phyloP scores from a whole-genome alignment of 2,888 invertebrate genomes.

The Agonum fuliginosum region DNA sequence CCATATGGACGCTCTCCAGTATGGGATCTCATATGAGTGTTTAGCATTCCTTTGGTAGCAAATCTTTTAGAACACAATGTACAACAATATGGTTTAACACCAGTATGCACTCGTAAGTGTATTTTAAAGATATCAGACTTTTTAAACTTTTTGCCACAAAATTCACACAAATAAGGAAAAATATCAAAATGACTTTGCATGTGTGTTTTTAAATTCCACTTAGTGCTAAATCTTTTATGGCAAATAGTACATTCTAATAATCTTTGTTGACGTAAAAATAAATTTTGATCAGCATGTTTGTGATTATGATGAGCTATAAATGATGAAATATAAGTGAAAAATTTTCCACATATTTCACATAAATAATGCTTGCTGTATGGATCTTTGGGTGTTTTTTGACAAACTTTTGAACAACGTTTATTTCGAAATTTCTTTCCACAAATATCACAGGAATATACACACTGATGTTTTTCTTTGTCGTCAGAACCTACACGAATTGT shows the following conservation, averaged over 20 bases:
- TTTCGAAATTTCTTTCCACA: conserved; percentile 61
- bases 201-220: conserved; percentile 53
- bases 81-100: conserved; percentile 72
- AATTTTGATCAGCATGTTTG: conserved; percentile 44
- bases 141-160: conserved; percentile 74
- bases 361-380: conserved; percentile 49
- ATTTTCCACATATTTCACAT: conserved; percentile 70
- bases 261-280: conserved; percentile 34
- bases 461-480: conserved; percentile 48
- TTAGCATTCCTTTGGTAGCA: conserved; percentile 77
- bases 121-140: conserved; percentile 48
- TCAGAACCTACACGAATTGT: conserved; percentile 43
- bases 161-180: conserved; percentile 75
- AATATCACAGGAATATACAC: conserved; percentile 68
- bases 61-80: conserved; percentile 77
- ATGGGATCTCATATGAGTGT: conserved; percentile 78
- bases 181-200: conserved; percentile 73
- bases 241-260: conserved; percentile 37
- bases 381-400: conserved; percentile 67
- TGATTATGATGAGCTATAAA: conserved; percentile 48
- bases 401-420: conserved; percentile 66
- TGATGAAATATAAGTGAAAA: conserved; percentile 63
- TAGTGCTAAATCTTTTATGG: conserved; percentile 45
- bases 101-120: conserved; percentile 71
- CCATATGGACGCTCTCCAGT: conserved; percentile 79